Base-by-base conservation (phyloP, 1,140 invertebrate species). In the Penaeus vannamei region DNA sequence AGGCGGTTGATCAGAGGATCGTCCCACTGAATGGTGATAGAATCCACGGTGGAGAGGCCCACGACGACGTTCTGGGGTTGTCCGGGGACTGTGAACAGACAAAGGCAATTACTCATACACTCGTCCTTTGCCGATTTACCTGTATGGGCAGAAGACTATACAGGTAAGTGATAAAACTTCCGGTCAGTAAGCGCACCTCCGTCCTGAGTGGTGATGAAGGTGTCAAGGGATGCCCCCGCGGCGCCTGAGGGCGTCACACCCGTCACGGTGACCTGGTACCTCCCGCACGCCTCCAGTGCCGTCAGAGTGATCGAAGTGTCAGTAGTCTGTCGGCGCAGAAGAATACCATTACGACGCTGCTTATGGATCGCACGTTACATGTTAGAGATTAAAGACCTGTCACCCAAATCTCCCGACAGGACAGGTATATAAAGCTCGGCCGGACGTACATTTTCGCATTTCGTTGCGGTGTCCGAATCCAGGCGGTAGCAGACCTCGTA, bases 21-120 rank as follows among this genome's bases (percentile, higher is more conserved):
- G 86, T 87, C 83, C 86, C 86, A 87, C 61, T 59, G 19, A 4
- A 87, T 32, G 32, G 76, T 59, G 26, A 87, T 72, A 14, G 86
- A 82, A 1, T 66, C 76, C 62, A 42, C n/a, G 23, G 86, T 87
- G 61, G 61, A 61, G 86, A 87, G 64, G 7, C 86, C 86, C 62
- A 87, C 86, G 14, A 80, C 79, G 42, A 87, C 86, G 86, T 83
- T 80, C 26, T 83, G 4, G 12, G 86, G 86, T 14, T 32, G 42
- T 29, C 86, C 86, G 36, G 86, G 86, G 61, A 72, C 86, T 87
- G 86, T 32, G 12, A 26, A 83, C 2, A 46, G 10, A 46, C 53
- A 53, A 17, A 53, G 10, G 53, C 8, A 42, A 17, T 53, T 53
- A 53, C 53, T 14, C 8, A 10, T 12, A 53, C 53, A 53, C 53